Conservation (phyloP, 2,113 vertebrate genomes). For the Electrona antarctica region DNA sequence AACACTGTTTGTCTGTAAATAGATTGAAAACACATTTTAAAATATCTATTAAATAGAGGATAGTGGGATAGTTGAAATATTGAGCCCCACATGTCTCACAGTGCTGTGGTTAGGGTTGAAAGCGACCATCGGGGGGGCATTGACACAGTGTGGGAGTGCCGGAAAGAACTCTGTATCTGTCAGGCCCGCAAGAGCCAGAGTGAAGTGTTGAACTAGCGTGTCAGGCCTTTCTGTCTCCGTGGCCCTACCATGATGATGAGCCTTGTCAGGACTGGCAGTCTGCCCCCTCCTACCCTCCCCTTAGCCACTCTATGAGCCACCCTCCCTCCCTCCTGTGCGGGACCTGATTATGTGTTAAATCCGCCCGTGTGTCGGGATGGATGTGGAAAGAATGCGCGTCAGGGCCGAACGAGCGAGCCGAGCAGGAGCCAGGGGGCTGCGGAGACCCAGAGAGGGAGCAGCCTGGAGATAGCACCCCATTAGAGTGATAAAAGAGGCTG, state of each 20-base stretch:
- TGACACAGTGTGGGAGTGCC: slow-evolving; percentile 37
- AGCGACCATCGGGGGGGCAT: slow-evolving; percentile 8
- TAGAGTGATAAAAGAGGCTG: slow-evolving; percentile 81
- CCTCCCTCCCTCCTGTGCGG: slow-evolving; percentile 34
- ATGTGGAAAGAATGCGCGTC: slow-evolving; percentile 72
- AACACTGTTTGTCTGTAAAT: too few relatives aligned
- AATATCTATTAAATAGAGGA: too few relatives aligned
- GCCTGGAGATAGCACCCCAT: slow-evolving; percentile 79
- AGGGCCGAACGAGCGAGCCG: slow-evolving; percentile 23
- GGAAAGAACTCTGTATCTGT: neutral
- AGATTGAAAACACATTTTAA: too few relatives aligned
- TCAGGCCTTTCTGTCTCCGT: slow-evolving; percentile 67
- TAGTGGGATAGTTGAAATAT: slow-evolving; percentile 47
- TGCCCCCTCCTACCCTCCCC: slow-evolving; percentile 38
- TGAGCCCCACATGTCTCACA: slow-evolving; percentile 53
- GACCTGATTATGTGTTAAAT: slow-evolving; percentile 80
- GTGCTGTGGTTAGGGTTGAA: slow-evolving; percentile 21
- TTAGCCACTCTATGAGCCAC: slow-evolving; percentile 4
- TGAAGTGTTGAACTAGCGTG: slow-evolving; percentile 39
- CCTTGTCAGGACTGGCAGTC: slow-evolving; percentile 62
- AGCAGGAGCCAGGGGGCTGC: slow-evolving; percentile 1
- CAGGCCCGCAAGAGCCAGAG: slow-evolving; percentile 27
- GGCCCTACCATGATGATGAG: slow-evolving; percentile 66
- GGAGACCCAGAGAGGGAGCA: slow-evolving; percentile 59
- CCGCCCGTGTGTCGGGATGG: slow-evolving; percentile 75